Base-by-base conservation (phyloP, 2,888 invertebrate genomes). In the Osedax fenrisi region DNA sequence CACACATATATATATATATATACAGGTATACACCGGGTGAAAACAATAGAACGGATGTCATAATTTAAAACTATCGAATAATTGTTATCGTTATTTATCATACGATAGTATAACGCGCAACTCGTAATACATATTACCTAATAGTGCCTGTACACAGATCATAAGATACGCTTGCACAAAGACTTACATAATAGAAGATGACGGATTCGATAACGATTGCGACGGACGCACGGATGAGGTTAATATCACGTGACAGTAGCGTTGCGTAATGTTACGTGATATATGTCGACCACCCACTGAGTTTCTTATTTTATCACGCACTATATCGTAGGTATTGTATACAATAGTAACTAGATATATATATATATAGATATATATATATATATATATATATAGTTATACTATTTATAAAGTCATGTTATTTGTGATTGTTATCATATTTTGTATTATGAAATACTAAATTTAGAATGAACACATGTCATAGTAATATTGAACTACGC, bases 191-290 rank as follows among this genome's bases (percentile, higher is more conserved):
- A 10, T 27, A 3, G 13, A 22, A 2, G 77, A 72, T 17, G 79
- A 79, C 67, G 71, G 27, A 17, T 72, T 78, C 23, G 79, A 79
- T 72, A 79, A 79, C 68, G 78, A 79, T 66, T 79, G 79, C 72
- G 78, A 79, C 66, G 76, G 77, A 1, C 13, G 13, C n/a, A 66
- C 75, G 23, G 79, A 78, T 26, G 79, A 79, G 64, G 78, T 41
- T 17, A n/a, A 17, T 41, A 41, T 41, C 17, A 5, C 41, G 17
- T 41, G 17, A 10, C 41, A 41, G 41, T 10, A 10, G 10, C 41
- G 17, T 41, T 10, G 5, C 17, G 17, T 5, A 41, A 10, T 41
- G 5, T 10, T 41, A 10, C 5, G 17, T 10, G 5, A 41, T 41
- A 41, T 41, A 41, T 41, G n/a, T n/a, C n/a, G n/a, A n/a, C n/a